phyloP scores from a whole-genome alignment of 2,888 invertebrate species.

The Ditylenchus weischeri region DNA sequence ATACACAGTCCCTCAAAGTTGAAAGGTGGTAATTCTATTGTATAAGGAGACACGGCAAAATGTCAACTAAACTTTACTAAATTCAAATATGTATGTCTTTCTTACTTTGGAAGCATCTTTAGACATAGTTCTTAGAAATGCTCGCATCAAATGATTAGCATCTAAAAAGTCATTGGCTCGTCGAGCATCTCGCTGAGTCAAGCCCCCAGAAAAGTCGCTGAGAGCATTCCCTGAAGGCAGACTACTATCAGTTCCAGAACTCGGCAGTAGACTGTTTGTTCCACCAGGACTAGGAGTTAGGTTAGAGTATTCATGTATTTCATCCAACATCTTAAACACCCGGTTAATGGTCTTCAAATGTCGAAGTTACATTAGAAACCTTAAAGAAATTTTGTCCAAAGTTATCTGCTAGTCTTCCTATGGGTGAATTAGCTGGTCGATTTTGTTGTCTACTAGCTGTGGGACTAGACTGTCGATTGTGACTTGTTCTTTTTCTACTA shows the following conservation, averaged over 20 bases:
- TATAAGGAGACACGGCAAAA: too few relatives aligned
- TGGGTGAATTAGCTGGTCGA: conserved; percentile 18
- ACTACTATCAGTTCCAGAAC: neutral
- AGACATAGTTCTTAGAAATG: conserved; percentile 45
- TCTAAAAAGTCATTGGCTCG: conserved; percentile 22
- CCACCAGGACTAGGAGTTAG: neutral
- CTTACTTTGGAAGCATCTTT: conserved; percentile 23
- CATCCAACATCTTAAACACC: conserved; percentile 10
- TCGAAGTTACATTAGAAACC: neutral
- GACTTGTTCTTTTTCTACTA: neutral
- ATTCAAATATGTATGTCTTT: too few relatives aligned
- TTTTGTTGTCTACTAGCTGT: neutral
- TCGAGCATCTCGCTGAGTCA: neutral
- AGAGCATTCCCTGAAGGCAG: neutral
- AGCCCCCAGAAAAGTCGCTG: neutral
- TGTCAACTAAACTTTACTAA: too few relatives aligned
- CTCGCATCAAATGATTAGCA: conserved; percentile 41
- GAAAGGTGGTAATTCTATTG: too few relatives aligned
- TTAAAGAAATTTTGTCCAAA: conserved; percentile 35
- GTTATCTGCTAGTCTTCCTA: conserved; percentile 33
- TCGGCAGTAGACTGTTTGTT: neutral
- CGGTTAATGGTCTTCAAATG: neutral
- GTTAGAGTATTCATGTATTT: conserved; percentile 7
- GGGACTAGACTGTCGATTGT: conserved; percentile 3
- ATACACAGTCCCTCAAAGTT: too few relatives aligned